Conservation (phyloP, 2,113 vertebrate species). For the Cynocephalus volans region DNA sequence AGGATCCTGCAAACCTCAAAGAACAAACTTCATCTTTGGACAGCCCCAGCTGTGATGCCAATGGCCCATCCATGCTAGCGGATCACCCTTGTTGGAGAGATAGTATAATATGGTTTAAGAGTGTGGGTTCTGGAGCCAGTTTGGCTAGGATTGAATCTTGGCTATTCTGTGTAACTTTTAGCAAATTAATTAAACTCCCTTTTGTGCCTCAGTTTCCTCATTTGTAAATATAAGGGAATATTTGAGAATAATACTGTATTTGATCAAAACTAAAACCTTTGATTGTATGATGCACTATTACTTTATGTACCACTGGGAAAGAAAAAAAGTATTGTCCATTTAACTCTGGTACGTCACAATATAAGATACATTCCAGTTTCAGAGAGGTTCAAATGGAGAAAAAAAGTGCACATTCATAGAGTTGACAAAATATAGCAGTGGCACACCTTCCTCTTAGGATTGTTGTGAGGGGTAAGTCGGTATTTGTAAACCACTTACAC, state of each 20-base stretch:
- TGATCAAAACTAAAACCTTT: background rate
- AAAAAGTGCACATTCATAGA: background rate
- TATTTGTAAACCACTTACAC: slow-evolving; percentile 28
- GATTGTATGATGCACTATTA: background rate
- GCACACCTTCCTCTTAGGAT: background rate
- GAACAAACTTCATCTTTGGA: background rate
- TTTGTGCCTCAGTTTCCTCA: slow-evolving; percentile 69
- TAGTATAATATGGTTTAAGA: background rate
- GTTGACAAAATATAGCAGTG: background rate
- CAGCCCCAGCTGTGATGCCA: background rate
- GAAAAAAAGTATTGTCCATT: background rate
- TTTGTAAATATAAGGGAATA: slow-evolving; percentile 20
- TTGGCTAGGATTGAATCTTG: slow-evolving; percentile 1
- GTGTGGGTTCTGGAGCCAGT: background rate
- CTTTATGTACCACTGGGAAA: background rate
- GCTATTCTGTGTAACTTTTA: background rate
- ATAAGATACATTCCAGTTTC: background rate
- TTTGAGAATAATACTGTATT: background rate
- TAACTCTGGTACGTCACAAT: background rate
- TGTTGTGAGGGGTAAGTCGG: background rate
- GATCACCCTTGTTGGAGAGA: background rate
- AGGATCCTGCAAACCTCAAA: background rate
- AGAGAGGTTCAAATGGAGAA: slow-evolving; percentile 33
- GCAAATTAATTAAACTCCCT: slow-evolving; percentile 65
- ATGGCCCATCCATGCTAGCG: background rate